Evolutionary conservation across 2,888 invertebrate species (phyloP), one percentile per base, ranked within the genome.

Genomic region (Lasioglossum villosulum): DNA sequence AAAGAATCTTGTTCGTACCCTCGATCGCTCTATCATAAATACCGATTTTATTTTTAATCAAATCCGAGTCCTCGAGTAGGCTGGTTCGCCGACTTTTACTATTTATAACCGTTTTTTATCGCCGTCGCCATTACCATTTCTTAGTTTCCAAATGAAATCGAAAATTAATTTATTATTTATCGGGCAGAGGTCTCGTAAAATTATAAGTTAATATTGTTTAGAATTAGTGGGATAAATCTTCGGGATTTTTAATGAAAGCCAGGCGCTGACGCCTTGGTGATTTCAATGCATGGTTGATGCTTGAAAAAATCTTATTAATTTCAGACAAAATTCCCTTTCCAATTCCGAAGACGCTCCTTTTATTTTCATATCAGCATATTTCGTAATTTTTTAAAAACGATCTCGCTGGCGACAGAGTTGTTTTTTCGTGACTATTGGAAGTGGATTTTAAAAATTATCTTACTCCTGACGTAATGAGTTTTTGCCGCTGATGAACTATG

Each of bases 31-130:
- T 23, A 37, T 37, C 68, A 68, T 68, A 68, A 68, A 68, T 68
- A 68, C 68, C 37, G 10, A 68, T 37, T 37, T 68, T 68, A 68
- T 68, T 68, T 68, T 68, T 68, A 68, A 68, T 68, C 19, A 37
- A 68, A 37, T 37, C 66, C 23, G 37, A 37, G 1, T 23, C 12
- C 23, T 8, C 37, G 34, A 23, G 37, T 23, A 68, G 34, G 63
- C 16, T 63, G 63, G 23, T 37, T 68, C 37, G 37, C 68, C 37
- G 37, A 37, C 30, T 63, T 30, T 63, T 19, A 19, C 63, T 63
- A 63, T 63, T 63, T 63, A 63, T 16, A 63, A 63, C 30, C 30
- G 63, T 30, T 63, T 16, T 19, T 63, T n/a, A 56, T 63, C 30
- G 8, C 6, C 30, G 27, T 19, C 3, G 16, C 63, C 8, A 63